Evolutionary conservation across 2,113 vertebrate species (phyloP), one percentile per base, ranked within the genome.

Genomic region (Rhegmatorhina hoffmannsi): DNA sequence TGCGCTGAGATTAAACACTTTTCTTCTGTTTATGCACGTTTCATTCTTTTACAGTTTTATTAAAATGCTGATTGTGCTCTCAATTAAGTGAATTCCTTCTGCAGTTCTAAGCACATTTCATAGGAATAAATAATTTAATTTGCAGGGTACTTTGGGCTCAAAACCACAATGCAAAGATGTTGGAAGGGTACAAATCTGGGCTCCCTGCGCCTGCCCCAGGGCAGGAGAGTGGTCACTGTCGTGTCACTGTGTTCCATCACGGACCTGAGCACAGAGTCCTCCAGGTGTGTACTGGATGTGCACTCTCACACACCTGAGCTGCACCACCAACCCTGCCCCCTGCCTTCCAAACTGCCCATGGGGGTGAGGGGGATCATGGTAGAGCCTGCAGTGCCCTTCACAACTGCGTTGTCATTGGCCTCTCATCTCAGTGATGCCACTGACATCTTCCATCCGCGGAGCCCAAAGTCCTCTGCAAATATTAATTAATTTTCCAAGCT

Each of bases 21-120:
- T 68, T 55, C 84, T 74, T 43, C 88, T 76, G 6, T 86, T 96
- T 93, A 77, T 86, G 94, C 59, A 80, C 29, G 10, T 96, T 94
- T 89, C 92, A 63, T 81, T 76, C 86, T 78, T 92, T 93, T 95
- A 86, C 80, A 33, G 94, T 86, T 90, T 90, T 92, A 95, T 96
- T 95, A 84, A 94, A 92, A 92, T 2, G 76, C 86, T 77, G 80
- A 75, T 72, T 94, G 94, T 60, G 16, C 96, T 94, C 86, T 81
- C 95, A 95, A 92, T 86, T 92, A 95, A 89, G 63, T 5, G 4
- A 90, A 90, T 87, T 64, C 68, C 66, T 92, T 70, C 55, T 84
- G 76, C 89, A 62, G 74, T 50, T 86, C 90, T 92, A 92, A 90
- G 88, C 90, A 88, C 90, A 80, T 73, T 92, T 86, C 73, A 2